A percentile compares a stretch with the other conserved stretches of the same genome.
Conservation (phyloP, 2,797 vertebrate genomes). For the Mergus octosetaceus region DNA sequence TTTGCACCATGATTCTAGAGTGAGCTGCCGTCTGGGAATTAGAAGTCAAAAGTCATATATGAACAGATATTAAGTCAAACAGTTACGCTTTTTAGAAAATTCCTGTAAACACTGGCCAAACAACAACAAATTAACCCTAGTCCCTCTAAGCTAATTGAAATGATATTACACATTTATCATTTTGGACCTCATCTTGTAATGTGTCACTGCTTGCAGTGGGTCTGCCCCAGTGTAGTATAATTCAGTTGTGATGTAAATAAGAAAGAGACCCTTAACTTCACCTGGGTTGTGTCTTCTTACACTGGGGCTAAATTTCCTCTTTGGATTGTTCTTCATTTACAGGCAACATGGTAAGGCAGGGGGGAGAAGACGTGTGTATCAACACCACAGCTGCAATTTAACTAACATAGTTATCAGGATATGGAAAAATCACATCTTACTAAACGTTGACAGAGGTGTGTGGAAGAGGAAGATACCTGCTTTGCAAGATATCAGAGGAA, state of each 20-base stretch:
- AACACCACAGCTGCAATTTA: not conserved
- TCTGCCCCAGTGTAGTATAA: not conserved
- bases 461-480: not conserved
- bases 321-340: not conserved
- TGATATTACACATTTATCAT: not conserved
- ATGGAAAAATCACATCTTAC: not conserved
- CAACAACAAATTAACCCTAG: not conserved
- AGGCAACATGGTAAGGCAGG: not conserved
- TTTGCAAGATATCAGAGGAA: not conserved
- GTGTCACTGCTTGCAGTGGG: not conserved
- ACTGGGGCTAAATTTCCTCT: not conserved
- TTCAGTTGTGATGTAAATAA: not conserved
- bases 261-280: not conserved
- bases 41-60: not conserved
- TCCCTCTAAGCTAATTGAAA: not conserved
- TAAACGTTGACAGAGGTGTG: not conserved
- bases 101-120: slow-evolving; percentile 3
- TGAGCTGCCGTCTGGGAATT: not conserved
- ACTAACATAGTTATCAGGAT: not conserved
- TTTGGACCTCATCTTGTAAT: not conserved
- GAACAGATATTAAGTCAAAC: not conserved
- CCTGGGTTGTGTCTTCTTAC: not conserved
- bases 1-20: not conserved
- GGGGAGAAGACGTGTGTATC: not conserved
- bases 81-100: not conserved